Conservation (phyloP, 2,113 vertebrate species). For the Cinclus mexicanus region DNA sequence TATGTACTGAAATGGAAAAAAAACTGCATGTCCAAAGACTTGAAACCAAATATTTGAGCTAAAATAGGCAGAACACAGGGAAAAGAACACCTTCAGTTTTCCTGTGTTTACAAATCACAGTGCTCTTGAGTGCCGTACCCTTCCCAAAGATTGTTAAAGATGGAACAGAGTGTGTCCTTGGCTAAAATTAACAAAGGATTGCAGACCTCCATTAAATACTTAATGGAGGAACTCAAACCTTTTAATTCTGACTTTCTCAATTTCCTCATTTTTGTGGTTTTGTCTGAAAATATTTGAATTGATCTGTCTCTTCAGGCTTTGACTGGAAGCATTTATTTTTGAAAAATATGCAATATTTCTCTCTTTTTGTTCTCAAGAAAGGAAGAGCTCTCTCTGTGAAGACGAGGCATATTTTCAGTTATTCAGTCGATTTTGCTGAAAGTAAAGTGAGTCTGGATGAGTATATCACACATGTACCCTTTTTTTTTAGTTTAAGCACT, state of each 20-base stretch:
- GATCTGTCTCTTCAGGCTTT: neutral
- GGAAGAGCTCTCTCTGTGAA: neutral
- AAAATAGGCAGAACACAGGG: neutral
- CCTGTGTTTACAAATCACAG: neutral
- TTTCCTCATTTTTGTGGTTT: neutral
- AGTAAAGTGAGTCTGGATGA: neutral
- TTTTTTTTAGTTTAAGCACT: neutral
- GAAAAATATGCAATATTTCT: neutral
- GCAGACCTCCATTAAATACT: neutral
- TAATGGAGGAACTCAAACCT: neutral
- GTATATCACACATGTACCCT: neutral
- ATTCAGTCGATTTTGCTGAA: neutral
- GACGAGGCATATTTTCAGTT: neutral
- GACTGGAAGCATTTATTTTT: neutral
- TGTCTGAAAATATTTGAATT: neutral
- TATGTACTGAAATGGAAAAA: slow-evolving; percentile 22
- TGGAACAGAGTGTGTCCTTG: neutral
- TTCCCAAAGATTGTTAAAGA: neutral
- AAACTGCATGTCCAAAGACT: neutral
- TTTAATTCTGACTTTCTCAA: neutral
- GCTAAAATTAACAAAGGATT: neutral
- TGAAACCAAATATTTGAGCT: neutral
- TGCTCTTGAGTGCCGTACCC: neutral
- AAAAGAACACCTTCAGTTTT: neutral
- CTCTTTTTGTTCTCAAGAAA: neutral